phyloP scores from a whole-genome alignment of 2,113 vertebrate genomes.

The Pampusana beccarii region DNA sequence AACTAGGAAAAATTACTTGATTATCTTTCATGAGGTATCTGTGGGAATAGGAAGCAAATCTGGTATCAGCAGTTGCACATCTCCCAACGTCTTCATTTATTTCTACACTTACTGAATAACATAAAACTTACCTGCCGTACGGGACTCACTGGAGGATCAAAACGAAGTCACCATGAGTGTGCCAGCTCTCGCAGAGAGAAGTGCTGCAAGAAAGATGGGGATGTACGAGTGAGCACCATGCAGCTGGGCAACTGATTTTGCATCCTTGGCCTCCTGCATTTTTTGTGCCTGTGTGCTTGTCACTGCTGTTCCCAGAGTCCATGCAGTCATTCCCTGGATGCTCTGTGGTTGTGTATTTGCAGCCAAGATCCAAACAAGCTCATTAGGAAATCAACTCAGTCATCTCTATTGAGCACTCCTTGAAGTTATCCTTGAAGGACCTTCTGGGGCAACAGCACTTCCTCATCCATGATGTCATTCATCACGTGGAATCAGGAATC shows the following conservation, averaged over 20 bases:
- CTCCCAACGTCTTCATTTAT: not conserved
- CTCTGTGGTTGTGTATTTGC: not conserved
- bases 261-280: not conserved
- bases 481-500: not conserved
- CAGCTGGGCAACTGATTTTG: not conserved
- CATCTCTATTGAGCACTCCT: not conserved
- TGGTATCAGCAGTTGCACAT: not conserved
- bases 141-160: not conserved
- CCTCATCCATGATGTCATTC: not conserved
- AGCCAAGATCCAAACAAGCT: not conserved
- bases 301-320: not conserved
- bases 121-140: fast-evolving
- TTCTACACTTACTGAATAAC: not conserved
- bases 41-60: not conserved
- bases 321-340: not conserved
- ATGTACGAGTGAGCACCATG: fast-evolving
- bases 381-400: not conserved
- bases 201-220: not conserved
- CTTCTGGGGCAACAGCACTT: not conserved
- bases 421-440: not conserved
- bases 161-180: not conserved
- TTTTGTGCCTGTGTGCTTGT: not conserved
- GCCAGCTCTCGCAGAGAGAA: not conserved
- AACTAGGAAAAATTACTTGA: not conserved
- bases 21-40: not conserved